A percentile compares a stretch with the other conserved stretches of the same genome.
phyloP scores from a whole-genome alignment of 2,888 invertebrate species.

The Ophioninae sp. region DNA sequence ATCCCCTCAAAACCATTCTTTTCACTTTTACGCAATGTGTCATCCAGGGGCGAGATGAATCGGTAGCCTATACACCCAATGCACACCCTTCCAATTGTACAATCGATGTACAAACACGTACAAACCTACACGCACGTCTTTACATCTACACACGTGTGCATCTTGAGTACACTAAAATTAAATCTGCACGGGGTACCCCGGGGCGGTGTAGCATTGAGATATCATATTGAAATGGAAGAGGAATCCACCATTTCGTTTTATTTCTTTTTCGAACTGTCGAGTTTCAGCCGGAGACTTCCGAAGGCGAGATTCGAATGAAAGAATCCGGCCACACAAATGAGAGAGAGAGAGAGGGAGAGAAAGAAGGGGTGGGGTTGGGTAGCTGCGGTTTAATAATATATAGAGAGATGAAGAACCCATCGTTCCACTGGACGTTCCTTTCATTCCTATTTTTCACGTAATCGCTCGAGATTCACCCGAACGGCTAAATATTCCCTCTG shows the following conservation, averaged over 20 bases:
- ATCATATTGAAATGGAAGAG: conserved; percentile 61
- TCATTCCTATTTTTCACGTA: conserved; percentile 60
- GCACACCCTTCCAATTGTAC: conserved; percentile 45
- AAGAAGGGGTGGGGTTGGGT: too few relatives aligned
- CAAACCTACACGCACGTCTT: not conserved
- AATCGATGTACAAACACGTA: not conserved
- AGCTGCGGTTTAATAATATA: conserved; percentile 48
- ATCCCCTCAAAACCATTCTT: conserved; percentile 35
- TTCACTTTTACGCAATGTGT: conserved; percentile 52
- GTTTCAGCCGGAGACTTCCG: conserved; percentile 36
- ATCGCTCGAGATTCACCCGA: conserved; percentile 55
- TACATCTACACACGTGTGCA: conserved; percentile 6
- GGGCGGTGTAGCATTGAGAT: conserved; percentile 58
- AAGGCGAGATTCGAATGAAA: conserved; percentile 46
- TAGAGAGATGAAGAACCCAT: conserved; percentile 36
- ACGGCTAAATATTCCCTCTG: conserved; percentile 51
- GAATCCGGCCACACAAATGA: conserved; percentile 30
- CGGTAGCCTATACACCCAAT: conserved; percentile 39
- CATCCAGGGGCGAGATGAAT: conserved; percentile 39
- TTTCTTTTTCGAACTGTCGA: conserved; percentile 45
- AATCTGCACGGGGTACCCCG: conserved; percentile 59
- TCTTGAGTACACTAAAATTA: conserved; percentile 25
- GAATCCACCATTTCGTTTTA: conserved; percentile 51
- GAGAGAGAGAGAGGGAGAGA: conserved; percentile 7
- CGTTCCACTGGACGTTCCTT: conserved; percentile 54